Evolutionary conservation across 1,140 invertebrate species (phyloP), one percentile per base, ranked within the genome.

Genomic region (Lucilia cuprina): DNA sequence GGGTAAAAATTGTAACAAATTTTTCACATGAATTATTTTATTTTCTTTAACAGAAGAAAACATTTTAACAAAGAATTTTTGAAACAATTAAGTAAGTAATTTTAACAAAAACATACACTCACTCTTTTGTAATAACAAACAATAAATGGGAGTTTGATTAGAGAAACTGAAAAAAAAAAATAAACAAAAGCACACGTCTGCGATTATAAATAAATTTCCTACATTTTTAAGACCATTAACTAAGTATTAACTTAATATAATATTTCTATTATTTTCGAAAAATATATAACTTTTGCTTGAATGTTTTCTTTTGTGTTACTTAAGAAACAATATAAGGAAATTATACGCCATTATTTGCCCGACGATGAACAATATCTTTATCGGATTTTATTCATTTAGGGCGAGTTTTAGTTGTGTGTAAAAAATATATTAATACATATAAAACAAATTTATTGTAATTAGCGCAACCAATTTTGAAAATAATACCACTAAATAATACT

Each of bases 181-280:
- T n/a, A n/a, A 80, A 80, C 21, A 80, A 80, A 41, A 80, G 30
- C 17, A 30, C 41, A 41, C 17, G 34, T n/a, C 83, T 83, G 84
- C 77, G 77, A 49, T 49, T 83, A 41, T 83, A 55, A 55, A 55
- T 55, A 55, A 55, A 55, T 55, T 55, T 55, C 50, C 50, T 55
- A 55, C 50, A 55, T 55, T 55, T 55, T 55, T 17, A 55, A n/a
- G 5, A n/a, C 50, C 17, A 55, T 55, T 55, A 55, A 55, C 50
- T 14, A 41, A 41, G 41, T 10, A 41, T 41, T 41, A 8, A 30
- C 25, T 30, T 30, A 30, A 7, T 41, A 7, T 41, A 41, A 41
- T 41, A 55, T 55, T 55, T 55, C 50, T 55, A 55, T 13, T 55
- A 13, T 55, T 55, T 55, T 55, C 41, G 7, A 41, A 55, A 30